Base-by-base conservation (phyloP, 23 tunicate species). In the Oikopleura dioica region DNA sequence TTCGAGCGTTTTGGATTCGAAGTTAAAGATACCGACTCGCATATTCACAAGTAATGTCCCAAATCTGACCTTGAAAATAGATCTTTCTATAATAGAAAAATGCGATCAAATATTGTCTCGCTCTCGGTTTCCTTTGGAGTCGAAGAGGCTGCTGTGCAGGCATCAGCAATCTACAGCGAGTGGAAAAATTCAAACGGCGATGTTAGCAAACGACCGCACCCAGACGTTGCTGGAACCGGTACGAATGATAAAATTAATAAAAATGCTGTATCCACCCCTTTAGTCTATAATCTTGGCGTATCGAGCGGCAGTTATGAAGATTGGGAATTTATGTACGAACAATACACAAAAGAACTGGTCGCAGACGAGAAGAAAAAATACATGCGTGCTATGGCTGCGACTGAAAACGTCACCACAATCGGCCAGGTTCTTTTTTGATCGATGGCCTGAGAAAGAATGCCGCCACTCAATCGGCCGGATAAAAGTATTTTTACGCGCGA, bases 331-430 rank as follows among this genome's bases (percentile, higher is more conserved):
- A 28, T 63, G 72, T 63, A 12, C 72, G 33, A 16, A 28, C 29
- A 63, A 28, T 63, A 63, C 26, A 23, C 2, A 2, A 23, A 63
- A 28, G 72, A 63, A 28, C 29, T 63, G 2, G 72, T 16, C 33
- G 72, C 72, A 2, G 72, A 63, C 33, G 72, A 63, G 26, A 63
- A 63, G 72, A 24, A 31, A 21, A 23, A 31, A 21, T 63, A 63
- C 33, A 63, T 63, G 72, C 72, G 72, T 23, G 72, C 72, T 12
- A 63, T 63, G 72, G 72, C 72, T 2, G 72, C 32, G 5, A 63
- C 72, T 21, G 26, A 24, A 28, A 63, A 63, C 26, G 72, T 63
- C 30, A 63, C 72, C 4, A 63, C 72, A 24, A 63, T 63, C 33
- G 72, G n/a, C n/a, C n/a, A n/a, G n/a, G n/a, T n/a, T n/a, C n/a